Evolutionary conservation across 2,888 invertebrate genomes (phyloP).

Genomic region (Thera obeliscata): DNA sequence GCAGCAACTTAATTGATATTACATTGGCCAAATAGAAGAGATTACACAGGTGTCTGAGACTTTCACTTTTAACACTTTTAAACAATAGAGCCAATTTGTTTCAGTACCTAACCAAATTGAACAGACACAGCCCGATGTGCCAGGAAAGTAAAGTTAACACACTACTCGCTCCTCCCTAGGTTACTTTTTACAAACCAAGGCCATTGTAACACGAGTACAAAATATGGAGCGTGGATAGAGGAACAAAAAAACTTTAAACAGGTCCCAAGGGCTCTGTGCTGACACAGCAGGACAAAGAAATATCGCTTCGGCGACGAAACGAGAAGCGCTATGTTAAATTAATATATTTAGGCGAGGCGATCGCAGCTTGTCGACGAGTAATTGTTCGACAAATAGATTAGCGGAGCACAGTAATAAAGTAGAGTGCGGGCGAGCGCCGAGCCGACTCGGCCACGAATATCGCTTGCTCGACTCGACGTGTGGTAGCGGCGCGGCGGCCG

Average conservation of each 20-base stretch:
- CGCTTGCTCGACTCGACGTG: constrained; percentile 57
- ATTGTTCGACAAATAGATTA: constrained; percentile 70
- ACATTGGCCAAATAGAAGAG: constrained; percentile 25
- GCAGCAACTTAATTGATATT: not conserved
- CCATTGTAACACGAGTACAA: constrained; percentile 57
- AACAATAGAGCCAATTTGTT: constrained; percentile 17
- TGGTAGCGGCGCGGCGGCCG: constrained; percentile 45
- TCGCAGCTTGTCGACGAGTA: constrained; percentile 58
- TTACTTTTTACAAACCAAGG: constrained; percentile 68
- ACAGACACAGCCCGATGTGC: constrained; percentile 4
- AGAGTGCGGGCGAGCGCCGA: constrained; percentile 65
- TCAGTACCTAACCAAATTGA: constrained; percentile 8
- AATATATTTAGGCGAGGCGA: constrained; percentile 55
- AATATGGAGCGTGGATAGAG: constrained; percentile 45
- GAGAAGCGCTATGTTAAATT: constrained; percentile 53
- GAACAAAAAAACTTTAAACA: constrained; percentile 67
- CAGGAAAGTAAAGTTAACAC: constrained; percentile 35
- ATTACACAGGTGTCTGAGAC: constrained; percentile 32
- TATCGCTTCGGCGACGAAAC: constrained; percentile 39
- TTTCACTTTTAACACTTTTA: constrained; percentile 45
- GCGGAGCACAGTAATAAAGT: constrained; percentile 62
- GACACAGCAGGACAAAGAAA: constrained; percentile 60
- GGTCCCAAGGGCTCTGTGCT: constrained; percentile 50
- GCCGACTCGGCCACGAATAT: constrained; percentile 47
- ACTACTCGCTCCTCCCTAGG: constrained; percentile 47